These are phyloP conservation scores for Ophonus ardosiacus DNA, from an alignment of 2,888 invertebrate genomes.

Conservation along the genomic window DNA sequence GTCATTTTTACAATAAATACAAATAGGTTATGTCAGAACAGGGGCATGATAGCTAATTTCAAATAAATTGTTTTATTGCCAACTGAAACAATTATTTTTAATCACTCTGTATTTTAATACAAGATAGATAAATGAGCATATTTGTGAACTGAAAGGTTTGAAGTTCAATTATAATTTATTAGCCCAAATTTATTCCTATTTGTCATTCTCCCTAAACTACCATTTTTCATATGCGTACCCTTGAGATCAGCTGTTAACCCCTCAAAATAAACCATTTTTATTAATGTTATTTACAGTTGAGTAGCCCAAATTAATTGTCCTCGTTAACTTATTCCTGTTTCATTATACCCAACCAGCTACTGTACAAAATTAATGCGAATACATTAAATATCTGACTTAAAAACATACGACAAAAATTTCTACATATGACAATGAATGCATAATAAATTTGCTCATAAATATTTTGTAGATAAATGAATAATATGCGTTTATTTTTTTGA, in stretches of 20 bases:
- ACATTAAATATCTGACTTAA: background rate
- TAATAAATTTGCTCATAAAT: slow-evolving; percentile 14
- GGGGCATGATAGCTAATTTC: too few species aligned
- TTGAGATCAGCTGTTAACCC: background rate
- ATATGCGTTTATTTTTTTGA: background rate
- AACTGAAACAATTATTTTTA: too few species aligned
- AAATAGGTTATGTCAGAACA: too few species aligned
- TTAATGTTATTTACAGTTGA: background rate
- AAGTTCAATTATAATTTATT: background rate
- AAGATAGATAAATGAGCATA: background rate
- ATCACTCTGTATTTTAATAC: too few species aligned
- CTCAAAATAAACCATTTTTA: background rate
- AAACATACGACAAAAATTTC: slow-evolving; percentile 7
- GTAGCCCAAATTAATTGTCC: background rate
- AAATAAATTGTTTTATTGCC: too few species aligned
- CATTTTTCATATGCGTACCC: background rate
- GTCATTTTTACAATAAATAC: too few species aligned
- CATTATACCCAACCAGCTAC: background rate
- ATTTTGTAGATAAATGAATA: slow-evolving; percentile 3
- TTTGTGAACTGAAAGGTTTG: background rate
- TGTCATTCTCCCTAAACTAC: background rate
- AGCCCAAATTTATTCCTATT: background rate
- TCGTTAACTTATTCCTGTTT: slow-evolving; percentile 6
- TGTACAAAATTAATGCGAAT: slow-evolving; percentile 1
- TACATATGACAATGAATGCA: slow-evolving; percentile 4